Conservation (phyloP, 2,888 invertebrate species). For the Drosophila colorata region DNA sequence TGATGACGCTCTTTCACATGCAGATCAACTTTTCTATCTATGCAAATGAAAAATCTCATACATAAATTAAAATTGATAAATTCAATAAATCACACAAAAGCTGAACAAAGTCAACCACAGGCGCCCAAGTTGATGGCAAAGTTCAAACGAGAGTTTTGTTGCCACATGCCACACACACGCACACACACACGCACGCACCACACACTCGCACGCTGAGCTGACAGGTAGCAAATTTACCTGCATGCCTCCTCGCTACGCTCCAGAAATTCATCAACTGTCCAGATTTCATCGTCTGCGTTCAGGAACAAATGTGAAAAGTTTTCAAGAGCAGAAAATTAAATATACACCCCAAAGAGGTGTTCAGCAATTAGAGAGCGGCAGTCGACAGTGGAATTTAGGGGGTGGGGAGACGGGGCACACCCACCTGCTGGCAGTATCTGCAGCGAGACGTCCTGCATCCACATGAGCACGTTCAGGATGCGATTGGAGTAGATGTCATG, state of each 20-base stretch:
- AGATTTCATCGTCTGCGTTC: conserved; percentile 90
- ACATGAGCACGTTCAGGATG: conserved; percentile 93
- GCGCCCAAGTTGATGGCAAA: conserved; percentile 25
- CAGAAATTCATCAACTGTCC: conserved; percentile 94
- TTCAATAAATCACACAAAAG: conserved; percentile 65
- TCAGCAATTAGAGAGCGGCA: conserved; percentile 37
- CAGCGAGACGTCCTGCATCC: conserved; percentile 94
- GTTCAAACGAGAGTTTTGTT: conserved; percentile 66
- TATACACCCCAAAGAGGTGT: conserved; percentile 17
- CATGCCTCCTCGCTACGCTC: conserved; percentile 93
- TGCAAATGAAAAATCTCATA: conserved; percentile 52
- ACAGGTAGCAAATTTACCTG: conserved; percentile 84
- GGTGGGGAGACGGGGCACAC: not conserved
- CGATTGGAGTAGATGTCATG: conserved; percentile 96
- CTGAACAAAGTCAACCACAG: conserved; percentile 39
- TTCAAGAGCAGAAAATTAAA: conserved; percentile 53
- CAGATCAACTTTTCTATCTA: conserved; percentile 27
- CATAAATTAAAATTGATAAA: conserved; percentile 65
- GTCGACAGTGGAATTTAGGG: not conserved
- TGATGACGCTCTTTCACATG: conserved; percentile 6
- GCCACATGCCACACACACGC: conserved; percentile 47
- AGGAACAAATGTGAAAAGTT: conserved; percentile 73
- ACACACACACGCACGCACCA: conserved; percentile 4
- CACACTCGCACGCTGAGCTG: conserved; percentile 33
- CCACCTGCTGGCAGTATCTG: conserved; percentile 90